phyloP scores from a whole-genome alignment of 1,140 invertebrate genomes.

The Coptotermes formosanus region DNA sequence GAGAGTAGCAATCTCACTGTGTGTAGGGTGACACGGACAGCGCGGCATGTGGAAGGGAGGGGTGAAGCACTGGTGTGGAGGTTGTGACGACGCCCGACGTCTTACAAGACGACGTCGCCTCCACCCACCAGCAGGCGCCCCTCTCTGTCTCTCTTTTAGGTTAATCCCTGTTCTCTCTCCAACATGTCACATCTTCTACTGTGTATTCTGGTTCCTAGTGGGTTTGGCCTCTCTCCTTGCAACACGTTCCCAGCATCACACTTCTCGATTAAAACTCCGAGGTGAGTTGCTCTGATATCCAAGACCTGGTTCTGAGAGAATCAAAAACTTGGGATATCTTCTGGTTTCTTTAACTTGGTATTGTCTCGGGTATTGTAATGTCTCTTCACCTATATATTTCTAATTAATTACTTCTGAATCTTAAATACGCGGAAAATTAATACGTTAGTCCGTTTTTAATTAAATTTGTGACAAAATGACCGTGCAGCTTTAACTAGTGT shows the following conservation, averaged over 20 bases:
- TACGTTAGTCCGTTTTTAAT: too few relatives aligned
- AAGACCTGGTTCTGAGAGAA: not conserved
- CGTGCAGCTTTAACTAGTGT: too few relatives aligned
- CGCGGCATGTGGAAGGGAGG: not conserved
- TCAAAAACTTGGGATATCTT: not conserved
- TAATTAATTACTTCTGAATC: too few relatives aligned
- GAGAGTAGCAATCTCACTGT: not conserved
- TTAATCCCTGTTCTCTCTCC: conserved; percentile 15
- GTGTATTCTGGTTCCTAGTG: not conserved
- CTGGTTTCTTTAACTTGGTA: too few relatives aligned
- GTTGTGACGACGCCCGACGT: conserved; percentile 11
- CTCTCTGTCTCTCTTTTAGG: not conserved
- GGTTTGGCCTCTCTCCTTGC: not conserved
- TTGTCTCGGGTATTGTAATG: too few relatives aligned
- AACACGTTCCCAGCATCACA: not conserved
- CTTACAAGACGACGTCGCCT: conserved; percentile 16
- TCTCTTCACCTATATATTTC: too few relatives aligned
- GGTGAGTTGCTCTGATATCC: not conserved
- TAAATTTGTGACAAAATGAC: too few relatives aligned
- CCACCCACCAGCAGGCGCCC: not conserved
- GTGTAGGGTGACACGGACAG: conserved; percentile 12
- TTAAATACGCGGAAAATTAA: too few relatives aligned
- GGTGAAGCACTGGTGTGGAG: conserved; percentile 5
- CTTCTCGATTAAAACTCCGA: not conserved
- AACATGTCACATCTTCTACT: not conserved